Evolutionary conservation across 2,113 vertebrate genomes (phyloP).

Genomic region (Microtus pennsylvanicus): DNA sequence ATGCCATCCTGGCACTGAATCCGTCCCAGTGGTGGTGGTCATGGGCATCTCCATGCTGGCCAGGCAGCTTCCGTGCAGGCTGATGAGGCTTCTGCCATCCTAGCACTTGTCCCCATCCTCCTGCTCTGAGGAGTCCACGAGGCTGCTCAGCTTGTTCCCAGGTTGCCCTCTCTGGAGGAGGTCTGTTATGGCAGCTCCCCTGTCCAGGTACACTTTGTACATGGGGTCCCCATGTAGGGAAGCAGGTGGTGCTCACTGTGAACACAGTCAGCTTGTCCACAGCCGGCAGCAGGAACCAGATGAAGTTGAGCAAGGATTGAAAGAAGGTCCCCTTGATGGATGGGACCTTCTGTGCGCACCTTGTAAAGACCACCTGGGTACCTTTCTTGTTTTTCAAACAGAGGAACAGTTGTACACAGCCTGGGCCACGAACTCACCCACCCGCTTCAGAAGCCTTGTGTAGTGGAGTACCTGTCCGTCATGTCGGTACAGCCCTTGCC

Average conservation of each 20-base stretch:
- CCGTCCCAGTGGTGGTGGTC: conserved; percentile 70
- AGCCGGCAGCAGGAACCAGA: conserved; percentile 98
- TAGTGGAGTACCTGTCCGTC: too few relatives aligned
- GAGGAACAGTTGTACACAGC: too few relatives aligned
- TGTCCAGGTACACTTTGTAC: conserved; percentile 99
- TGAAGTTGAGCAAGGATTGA: conserved; percentile 98
- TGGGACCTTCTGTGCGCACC: conserved; percentile 98
- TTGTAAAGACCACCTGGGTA: conserved; percentile 95
- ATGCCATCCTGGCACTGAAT: conserved; percentile 78
- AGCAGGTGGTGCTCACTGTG: conserved; percentile 91
- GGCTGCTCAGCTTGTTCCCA: conserved; percentile 97
- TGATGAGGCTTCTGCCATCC: conserved; percentile 96
- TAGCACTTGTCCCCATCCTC: conserved; percentile 92
- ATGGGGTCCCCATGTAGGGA: conserved; percentile 98
- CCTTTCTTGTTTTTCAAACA: conserved; percentile 98
- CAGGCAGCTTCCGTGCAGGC: conserved; percentile 91
- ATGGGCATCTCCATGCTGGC: conserved; percentile 73
- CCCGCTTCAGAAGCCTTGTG: too few relatives aligned
- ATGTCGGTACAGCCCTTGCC: too few relatives aligned
- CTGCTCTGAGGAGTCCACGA: conserved; percentile 97
- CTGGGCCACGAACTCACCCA: too few relatives aligned
- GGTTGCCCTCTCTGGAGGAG: conserved; percentile 96
- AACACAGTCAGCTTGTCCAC: conserved; percentile 98
- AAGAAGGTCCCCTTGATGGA: conserved; percentile 97
- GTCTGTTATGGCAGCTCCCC: conserved; percentile 99